phyloP scores from a whole-genome alignment of 2,888 invertebrate genomes.

The Agonopterix heracliana region DNA sequence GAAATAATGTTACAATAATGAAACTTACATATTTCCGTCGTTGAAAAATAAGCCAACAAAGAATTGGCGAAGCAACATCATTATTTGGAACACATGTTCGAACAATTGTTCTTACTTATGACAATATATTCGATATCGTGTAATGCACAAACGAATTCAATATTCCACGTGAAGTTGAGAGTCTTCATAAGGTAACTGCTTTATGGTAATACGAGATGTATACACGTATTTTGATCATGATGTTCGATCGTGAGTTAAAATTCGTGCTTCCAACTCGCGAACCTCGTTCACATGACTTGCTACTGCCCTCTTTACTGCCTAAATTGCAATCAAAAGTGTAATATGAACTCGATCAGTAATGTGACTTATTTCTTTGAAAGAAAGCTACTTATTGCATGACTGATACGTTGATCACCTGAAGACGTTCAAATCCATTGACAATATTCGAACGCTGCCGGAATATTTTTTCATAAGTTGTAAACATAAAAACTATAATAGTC shows the following conservation, averaged over 20 bases:
- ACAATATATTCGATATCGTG: slow-evolving; percentile 60
- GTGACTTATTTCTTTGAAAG: no score
- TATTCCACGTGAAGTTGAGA: slow-evolving; percentile 64
- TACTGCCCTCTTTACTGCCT: background rate
- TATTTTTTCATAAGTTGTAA: background rate
- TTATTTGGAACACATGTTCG: slow-evolving; percentile 35
- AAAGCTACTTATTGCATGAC: no score
- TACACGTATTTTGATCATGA: slow-evolving; percentile 65
- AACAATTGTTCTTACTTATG: slow-evolving; percentile 40
- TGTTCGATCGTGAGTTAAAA: slow-evolving; percentile 62
- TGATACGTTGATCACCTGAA: no score
- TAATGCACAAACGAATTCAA: slow-evolving; percentile 55
- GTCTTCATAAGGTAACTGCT: slow-evolving; percentile 62
- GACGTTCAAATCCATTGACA: no score
- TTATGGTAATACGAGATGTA: slow-evolving; percentile 58
- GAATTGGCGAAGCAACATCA: slow-evolving; percentile 24
- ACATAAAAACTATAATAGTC: slow-evolving; percentile 16
- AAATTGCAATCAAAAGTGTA: no score
- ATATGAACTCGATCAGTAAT: no score
- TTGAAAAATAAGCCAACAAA: slow-evolving; percentile 21
- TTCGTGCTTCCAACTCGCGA: slow-evolving; percentile 52
- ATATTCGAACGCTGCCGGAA: no score
- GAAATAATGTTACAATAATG: background rate
- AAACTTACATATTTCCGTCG: no score
- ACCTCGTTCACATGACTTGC: background rate